A percentile compares a stretch with the other conserved stretches of the same genome.
These are phyloP conservation scores for Gadus macrocephalus DNA, from an alignment of 2,113 vertebrate species.

Conservation along the genomic window DNA sequence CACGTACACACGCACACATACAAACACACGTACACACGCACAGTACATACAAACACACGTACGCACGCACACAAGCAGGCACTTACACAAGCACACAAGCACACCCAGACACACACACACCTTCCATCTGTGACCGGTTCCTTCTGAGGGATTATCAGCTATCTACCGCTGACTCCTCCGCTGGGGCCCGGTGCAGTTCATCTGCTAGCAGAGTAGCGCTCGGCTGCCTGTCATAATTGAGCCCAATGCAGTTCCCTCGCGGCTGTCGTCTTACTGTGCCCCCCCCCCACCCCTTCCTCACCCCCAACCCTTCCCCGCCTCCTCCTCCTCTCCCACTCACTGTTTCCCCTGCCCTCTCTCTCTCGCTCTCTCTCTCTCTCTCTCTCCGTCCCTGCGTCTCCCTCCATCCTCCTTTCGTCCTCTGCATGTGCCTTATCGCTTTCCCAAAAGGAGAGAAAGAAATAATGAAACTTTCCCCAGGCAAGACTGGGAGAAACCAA, in stretches of 20 bases:
- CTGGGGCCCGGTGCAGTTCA: conserved; percentile 55
- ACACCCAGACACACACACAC: no score
- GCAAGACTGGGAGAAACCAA: conserved; percentile 9
- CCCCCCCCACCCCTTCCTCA: background rate
- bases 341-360: conserved; percentile 23
- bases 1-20: no score
- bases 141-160: conserved; percentile 64
- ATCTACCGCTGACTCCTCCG: conserved; percentile 57
- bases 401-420: background rate
- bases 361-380: conserved; percentile 24
- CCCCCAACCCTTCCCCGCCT: conserved; percentile 5
- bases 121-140: conserved; percentile 50
- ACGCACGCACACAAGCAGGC: no score
- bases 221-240: conserved; percentile 71
- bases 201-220: conserved; percentile 62
- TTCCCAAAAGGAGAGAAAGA: conserved; percentile 17
- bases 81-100: no score
- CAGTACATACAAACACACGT: no score
- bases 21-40: no score
- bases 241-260: conserved; percentile 57
- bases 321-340: conserved; percentile 8
- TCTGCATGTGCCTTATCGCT: conserved; percentile 36
- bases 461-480: conserved; percentile 15
- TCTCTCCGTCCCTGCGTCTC: background rate
- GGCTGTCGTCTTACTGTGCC: conserved; percentile 54